These are phyloP conservation scores for Ptycholaimellus sp. DNA, from an alignment of 2,888 invertebrate species.

Conservation along the genomic window DNA sequence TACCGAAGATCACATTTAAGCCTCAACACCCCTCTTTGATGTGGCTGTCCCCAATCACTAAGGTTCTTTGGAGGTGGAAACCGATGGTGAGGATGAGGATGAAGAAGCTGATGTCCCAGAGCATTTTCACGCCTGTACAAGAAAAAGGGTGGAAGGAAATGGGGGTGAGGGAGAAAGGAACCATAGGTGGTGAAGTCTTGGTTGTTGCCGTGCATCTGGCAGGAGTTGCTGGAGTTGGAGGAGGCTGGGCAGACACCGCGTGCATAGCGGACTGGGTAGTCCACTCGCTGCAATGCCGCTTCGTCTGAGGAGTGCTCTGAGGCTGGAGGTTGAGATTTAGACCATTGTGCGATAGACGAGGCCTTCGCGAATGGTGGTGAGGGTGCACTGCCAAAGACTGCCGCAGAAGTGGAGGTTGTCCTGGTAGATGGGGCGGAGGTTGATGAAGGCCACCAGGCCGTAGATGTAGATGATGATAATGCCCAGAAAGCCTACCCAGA, in stretches of 20 bases:
- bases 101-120: conserved; percentile 4
- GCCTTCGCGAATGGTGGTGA: conserved; percentile 24
- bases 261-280: conserved; percentile 2
- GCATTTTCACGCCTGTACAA: not conserved
- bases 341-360: conserved; percentile 11
- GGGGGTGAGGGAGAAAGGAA: too few species aligned
- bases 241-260: too few species aligned
- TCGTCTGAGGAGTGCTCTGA: not conserved
- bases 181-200: not conserved
- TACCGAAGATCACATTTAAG: conserved; percentile 5
- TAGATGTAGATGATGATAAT: conserved; percentile 24
- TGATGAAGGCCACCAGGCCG: conserved; percentile 22
- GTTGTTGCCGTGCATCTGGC: not conserved
- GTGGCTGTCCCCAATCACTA: too few species aligned
- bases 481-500: conserved; percentile 22
- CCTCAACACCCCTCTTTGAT: too few species aligned
- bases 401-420: conserved; percentile 17
- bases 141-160: too few species aligned
- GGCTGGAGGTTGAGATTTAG: not conserved
- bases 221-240: too few species aligned
- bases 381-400: conserved; percentile 22
- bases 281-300: not conserved
- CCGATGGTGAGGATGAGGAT: conserved; percentile 4
- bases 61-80: too few species aligned
- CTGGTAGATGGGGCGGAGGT: conserved; percentile 16